A percentile compares a stretch with the other conserved stretches of the same genome.
Conservation (phyloP, 1,140 invertebrate genomes). For the Trichoplusia ni region DNA sequence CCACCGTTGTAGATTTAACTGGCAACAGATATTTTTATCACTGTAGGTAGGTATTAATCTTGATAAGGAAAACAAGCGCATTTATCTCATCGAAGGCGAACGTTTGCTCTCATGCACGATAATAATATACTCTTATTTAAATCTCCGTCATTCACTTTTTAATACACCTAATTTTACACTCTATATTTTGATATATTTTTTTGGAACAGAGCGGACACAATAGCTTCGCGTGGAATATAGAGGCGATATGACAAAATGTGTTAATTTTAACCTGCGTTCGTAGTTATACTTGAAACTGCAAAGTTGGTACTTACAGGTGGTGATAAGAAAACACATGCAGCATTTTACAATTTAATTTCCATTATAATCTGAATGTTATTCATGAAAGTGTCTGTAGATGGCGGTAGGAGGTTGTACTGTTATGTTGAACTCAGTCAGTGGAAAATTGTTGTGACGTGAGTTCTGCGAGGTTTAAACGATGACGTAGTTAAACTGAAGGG, state of each 20-base stretch:
- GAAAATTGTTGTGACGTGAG: too few species aligned
- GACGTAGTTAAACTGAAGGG: too few species aligned
- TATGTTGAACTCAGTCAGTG: too few species aligned
- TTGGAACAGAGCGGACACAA: background rate
- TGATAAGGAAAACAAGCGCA: conserved; percentile 77
- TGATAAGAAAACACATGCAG: conserved; percentile 25
- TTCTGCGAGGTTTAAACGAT: too few species aligned
- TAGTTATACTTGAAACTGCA: background rate
- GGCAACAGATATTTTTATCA: conserved; percentile 72
- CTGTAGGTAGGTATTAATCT: conserved; percentile 63
- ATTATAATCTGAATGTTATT: conserved; percentile 27
- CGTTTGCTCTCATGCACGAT: conserved; percentile 6
- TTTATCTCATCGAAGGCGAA: conserved; percentile 60
- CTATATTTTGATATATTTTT: background rate
- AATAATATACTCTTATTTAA: too few species aligned
- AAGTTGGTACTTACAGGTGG: conserved; percentile 1
- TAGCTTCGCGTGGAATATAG: background rate
- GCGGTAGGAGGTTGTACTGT: too few species aligned
- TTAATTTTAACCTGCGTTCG: conserved; percentile 25
- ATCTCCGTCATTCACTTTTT: too few species aligned
- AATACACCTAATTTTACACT: too few species aligned
- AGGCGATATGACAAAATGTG: conserved; percentile 18
- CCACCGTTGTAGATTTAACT: conserved; percentile 56
- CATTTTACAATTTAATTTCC: conserved; percentile 28
- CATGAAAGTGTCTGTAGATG: background rate